These are phyloP conservation scores for Penaeus monodon DNA, from an alignment of 2,888 invertebrate genomes.

Conservation along the genomic window DNA sequence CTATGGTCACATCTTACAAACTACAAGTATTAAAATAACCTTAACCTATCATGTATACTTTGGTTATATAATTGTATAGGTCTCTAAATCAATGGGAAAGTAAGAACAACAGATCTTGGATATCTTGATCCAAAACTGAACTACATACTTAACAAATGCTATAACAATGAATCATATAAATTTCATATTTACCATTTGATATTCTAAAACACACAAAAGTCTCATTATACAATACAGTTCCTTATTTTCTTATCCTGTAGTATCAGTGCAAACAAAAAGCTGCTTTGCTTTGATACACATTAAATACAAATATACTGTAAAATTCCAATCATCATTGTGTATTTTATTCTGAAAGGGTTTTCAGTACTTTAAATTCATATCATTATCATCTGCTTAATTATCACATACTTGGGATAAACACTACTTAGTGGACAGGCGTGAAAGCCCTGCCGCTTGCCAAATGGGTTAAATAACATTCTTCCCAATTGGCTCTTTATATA, in stretches of 20 bases:
- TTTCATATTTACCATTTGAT: too few species aligned
- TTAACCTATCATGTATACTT: conserved; percentile 64
- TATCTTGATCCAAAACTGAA: conserved; percentile 42
- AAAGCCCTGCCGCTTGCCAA: conserved; percentile 11
- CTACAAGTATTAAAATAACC: conserved; percentile 61
- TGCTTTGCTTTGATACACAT: background rate
- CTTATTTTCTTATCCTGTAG: background rate
- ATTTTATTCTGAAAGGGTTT: too few species aligned
- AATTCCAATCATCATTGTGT: too few species aligned
- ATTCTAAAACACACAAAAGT: too few species aligned
- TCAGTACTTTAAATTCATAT: too few species aligned
- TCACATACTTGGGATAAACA: background rate
- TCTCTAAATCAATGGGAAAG: conserved; percentile 52
- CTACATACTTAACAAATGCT: conserved; percentile 57
- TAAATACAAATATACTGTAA: too few species aligned
- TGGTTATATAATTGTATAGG: conserved; percentile 63
- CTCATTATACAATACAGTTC: too few species aligned
- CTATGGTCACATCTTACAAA: conserved; percentile 53
- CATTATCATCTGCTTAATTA: background rate
- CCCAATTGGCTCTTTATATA: background rate
- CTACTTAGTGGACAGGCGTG: conserved; percentile 3
- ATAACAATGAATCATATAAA: conserved; percentile 22
- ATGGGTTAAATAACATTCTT: conserved; percentile 15
- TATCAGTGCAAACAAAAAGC: background rate
- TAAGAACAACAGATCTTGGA: conserved; percentile 56